A percentile compares a stretch with the other conserved stretches of the same genome.
phyloP scores from a whole-genome alignment of 2,113 vertebrate species.

The Ranitomeya imitator region DNA sequence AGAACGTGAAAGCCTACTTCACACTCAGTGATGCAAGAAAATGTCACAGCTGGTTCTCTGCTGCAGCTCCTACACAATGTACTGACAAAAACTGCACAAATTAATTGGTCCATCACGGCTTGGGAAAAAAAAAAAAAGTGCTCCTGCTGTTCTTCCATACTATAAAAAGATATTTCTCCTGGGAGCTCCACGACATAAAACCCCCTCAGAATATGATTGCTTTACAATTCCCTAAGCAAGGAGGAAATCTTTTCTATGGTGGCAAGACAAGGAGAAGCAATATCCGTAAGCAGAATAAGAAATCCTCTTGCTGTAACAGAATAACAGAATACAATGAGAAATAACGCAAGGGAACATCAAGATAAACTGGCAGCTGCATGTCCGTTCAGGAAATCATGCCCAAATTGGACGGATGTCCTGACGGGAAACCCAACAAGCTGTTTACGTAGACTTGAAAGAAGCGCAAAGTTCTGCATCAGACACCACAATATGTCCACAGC shows the following conservation, averaged over 20 bases:
- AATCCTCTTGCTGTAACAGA: background rate
- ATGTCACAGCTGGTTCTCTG: conserved; percentile 6
- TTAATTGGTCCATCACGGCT: conserved; percentile 16
- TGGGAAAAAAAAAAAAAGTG: too few species aligned
- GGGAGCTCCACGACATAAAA: background rate
- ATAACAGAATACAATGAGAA: background rate
- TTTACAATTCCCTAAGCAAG: background rate
- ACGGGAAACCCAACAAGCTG: background rate
- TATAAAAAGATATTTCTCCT: conserved; percentile 7
- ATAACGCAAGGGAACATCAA: background rate
- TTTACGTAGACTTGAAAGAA: background rate
- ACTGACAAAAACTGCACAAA: conserved; percentile 21
- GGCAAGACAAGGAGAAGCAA: too few species aligned
- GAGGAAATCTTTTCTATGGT: background rate
- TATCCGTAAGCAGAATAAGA: background rate
- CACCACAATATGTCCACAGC: too few species aligned
- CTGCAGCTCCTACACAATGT: conserved; percentile 33
- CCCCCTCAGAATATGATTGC: background rate
- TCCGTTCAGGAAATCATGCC: background rate
- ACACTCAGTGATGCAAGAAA: background rate
- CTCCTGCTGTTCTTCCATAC: background rate
- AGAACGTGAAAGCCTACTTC: background rate
- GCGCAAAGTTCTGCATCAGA: too few species aligned
- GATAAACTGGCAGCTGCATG: background rate
- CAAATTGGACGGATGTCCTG: background rate